A percentile compares a stretch with the other conserved stretches of the same genome.
Evolutionary conservation across 2,797 vertebrate genomes (phyloP).

Genomic region (Sebastes trivittatus): DNA sequence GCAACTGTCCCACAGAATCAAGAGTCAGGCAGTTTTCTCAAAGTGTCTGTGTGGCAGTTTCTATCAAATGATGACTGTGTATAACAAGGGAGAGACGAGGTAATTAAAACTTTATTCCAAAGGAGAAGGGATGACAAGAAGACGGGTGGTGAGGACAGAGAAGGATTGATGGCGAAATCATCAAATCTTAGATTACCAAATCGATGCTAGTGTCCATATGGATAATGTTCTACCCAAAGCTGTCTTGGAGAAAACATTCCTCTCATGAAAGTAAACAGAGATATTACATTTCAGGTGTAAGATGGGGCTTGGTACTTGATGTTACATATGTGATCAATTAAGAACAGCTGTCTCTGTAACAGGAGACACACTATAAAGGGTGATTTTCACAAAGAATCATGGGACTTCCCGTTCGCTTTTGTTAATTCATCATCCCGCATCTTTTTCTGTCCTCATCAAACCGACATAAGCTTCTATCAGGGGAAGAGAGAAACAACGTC

Average conservation of each 20-base stretch:
- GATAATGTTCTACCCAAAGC: neutral
- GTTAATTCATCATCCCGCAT: neutral
- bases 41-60: constrained; percentile 10
- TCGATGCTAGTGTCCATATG: neutral
- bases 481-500: neutral
- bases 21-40: constrained; percentile 1
- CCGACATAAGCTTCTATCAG: neutral
- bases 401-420: neutral
- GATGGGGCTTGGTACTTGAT: neutral
- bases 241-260: neutral
- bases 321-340: neutral
- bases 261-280: neutral
- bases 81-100: neutral
- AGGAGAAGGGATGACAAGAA: neutral
- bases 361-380: neutral
- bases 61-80: constrained; percentile 20
- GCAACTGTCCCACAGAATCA: constrained; percentile 3
- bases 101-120: neutral
- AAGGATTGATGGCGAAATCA: neutral
- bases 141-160: neutral
- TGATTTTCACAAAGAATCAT: neutral
- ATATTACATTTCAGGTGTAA: neutral
- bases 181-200: neutral
- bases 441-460: neutral
- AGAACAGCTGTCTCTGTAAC: neutral